Conservation (phyloP, 37 sponge, comb jelly and placozoan species). For the Crambe crambe region DNA sequence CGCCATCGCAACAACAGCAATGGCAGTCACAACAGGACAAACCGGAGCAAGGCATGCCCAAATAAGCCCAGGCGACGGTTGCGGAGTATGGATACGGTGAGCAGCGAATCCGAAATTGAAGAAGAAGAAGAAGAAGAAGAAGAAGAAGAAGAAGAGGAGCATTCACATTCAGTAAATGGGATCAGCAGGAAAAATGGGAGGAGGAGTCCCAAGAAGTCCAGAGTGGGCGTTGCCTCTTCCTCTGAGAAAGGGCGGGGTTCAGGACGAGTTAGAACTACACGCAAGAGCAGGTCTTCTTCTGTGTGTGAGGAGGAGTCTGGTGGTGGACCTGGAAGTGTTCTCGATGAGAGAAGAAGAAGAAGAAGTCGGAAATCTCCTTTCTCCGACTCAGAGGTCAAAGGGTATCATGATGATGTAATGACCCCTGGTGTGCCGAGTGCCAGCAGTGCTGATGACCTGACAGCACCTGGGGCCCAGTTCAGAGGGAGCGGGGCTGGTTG, state of each 20-base stretch:
- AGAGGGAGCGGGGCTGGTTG: not conserved
- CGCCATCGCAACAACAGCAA: not conserved
- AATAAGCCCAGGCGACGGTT: not conserved
- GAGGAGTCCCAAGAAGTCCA: not conserved
- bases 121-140: not conserved
- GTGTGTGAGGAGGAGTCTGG: slow-evolving; percentile 27
- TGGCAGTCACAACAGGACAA: not conserved
- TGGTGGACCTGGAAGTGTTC: not conserved
- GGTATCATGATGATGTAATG: not conserved
- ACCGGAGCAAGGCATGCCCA: not conserved
- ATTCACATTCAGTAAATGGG: not conserved
- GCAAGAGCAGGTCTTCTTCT: slow-evolving; percentile 37
- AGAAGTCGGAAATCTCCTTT: not conserved
- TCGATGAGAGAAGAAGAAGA: not conserved
- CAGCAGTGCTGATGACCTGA: slow-evolving; percentile 53
- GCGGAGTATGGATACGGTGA: not conserved
- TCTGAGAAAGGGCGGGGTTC: not conserved
- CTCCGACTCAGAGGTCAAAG: slow-evolving; percentile 5
- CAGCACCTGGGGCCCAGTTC: not conserved
- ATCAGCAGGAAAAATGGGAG: too few relatives aligned
- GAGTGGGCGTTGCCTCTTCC: not conserved
- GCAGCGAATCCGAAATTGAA: not conserved
- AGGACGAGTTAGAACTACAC: not conserved
- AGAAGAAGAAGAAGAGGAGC: not conserved
- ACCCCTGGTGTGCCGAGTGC: slow-evolving; percentile 17